Evolutionary conservation across 2,888 invertebrate species (phyloP), one percentile per base, ranked within the genome.

Genomic region (Caenorhabditis sp.): DNA sequence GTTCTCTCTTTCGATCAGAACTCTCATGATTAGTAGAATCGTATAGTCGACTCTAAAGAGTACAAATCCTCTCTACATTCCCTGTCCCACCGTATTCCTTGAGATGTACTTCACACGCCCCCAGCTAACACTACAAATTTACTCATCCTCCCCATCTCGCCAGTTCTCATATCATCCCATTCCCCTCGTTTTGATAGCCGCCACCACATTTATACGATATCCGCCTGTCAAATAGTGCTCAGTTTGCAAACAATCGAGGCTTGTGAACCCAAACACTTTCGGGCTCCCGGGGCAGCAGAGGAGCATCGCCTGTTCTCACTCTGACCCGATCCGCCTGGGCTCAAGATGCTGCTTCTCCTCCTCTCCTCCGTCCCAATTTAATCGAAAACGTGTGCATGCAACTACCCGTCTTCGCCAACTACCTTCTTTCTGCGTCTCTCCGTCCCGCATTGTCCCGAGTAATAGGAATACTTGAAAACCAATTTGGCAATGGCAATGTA

Each of bases 391-490:
- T 72, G 72, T 64, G 64, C 62, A 71, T 64, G 26, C 28, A 55
- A 18, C 20, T 20, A 55, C 55, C 24, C 61, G 61, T 40, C 24
- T 61, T 13, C 40, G 20, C 53, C 24, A 28, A 61, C 67, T 76
- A 76, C 76, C 76, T 76, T 76, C 55, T 67, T 40, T 76, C 67
- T 32, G 35, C 9, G 51, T 67, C 74, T 74, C 74, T 22, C n/a
- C 37, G n/a, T 67, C 51, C 40, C 26, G 11, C 53, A 11, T 24
- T 15, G 60, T 67, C 24, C 58, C 35, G 60, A 32, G 15, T 76
- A 65, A 72, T 67, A 37, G 61, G 24, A 67, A 67, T 76, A 76
- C 76, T 76, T 76, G 67, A 76, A 76, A 76, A 76, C 76, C 76
- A 76, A 76, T 76, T 76, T 76, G 76, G 55, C 28, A 64, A 72